phyloP scores from a whole-genome alignment of 23 tunicate genomes.

The Halocynthia roretzi region DNA sequence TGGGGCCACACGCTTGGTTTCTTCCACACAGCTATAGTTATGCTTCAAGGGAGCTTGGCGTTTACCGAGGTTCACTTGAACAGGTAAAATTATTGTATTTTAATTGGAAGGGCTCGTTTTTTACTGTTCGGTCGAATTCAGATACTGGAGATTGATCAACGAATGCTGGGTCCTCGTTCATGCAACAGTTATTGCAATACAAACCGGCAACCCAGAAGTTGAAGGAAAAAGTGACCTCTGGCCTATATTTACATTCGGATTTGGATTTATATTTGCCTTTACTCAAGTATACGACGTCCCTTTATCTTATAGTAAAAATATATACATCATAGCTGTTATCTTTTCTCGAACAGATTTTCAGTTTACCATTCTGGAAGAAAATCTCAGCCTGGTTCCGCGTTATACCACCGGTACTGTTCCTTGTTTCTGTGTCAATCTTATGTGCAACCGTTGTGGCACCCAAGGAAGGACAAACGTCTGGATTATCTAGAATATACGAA shows the following conservation, averaged over 20 bases:
- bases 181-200: constrained; percentile 81
- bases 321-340: not conserved
- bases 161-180: constrained; percentile 86
- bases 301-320: not conserved
- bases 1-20: constrained; percentile 93
- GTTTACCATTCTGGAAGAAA: constrained; percentile 89
- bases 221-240: constrained; percentile 32
- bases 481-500: constrained; percentile 60
- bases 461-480: constrained; percentile 37
- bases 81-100: constrained; percentile 32
- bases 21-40: constrained; percentile 91
- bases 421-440: constrained; percentile 38
- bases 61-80: constrained; percentile 88
- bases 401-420: constrained; percentile 52
- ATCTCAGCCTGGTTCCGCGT: constrained; percentile 72
- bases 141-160: constrained; percentile 89
- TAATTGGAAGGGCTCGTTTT: not conserved
- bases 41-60: constrained; percentile 95
- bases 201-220: constrained; percentile 52
- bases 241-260: constrained; percentile 87
- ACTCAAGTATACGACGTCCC: constrained; percentile 46
- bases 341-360: constrained; percentile 39
- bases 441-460: constrained; percentile 65
- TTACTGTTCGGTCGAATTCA: constrained; percentile 5
- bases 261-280: constrained; percentile 72